Conservation (phyloP, 2,797 vertebrate species). For the Odontamblyopus rebecca region DNA sequence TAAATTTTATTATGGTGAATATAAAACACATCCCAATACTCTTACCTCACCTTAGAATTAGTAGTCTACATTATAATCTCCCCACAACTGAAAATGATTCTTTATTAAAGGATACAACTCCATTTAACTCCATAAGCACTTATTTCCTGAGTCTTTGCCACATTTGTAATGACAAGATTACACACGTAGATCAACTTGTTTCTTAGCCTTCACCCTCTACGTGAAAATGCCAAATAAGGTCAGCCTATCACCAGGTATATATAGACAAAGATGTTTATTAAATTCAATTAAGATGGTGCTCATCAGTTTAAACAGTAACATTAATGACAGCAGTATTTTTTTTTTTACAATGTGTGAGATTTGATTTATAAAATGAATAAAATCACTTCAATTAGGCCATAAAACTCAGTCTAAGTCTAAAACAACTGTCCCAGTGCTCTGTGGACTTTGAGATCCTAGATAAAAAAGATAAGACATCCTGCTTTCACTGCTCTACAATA, state of each 20-base stretch:
- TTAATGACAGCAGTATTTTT: too few species aligned
- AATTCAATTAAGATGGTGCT: background rate
- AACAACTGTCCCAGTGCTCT: background rate
- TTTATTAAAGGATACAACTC: too few species aligned
- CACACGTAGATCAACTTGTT: background rate
- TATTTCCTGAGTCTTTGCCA: background rate
- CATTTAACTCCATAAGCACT: too few species aligned
- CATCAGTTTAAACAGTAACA: background rate
- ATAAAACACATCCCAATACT: too few species aligned
- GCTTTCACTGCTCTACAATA: constrained; percentile 14
- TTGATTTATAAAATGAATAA: background rate
- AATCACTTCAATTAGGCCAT: constrained; percentile 18
- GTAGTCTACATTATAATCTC: too few species aligned
- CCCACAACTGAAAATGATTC: too few species aligned
- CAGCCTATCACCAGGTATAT: background rate
- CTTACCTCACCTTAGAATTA: too few species aligned
- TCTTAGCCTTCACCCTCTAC: background rate
- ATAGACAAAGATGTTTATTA: background rate
- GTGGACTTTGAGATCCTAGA: constrained; percentile 67
- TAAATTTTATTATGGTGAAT: too few species aligned
- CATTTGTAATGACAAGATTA: constrained; percentile 15
- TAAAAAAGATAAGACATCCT: constrained; percentile 45
- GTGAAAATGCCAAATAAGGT: constrained; percentile 7
- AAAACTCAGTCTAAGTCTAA: constrained; percentile 20
- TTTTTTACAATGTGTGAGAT: background rate